A percentile compares a stretch with the other conserved stretches of the same genome.
Conservation (phyloP, 2,113 vertebrate genomes). For the Oryzias javanicus region DNA sequence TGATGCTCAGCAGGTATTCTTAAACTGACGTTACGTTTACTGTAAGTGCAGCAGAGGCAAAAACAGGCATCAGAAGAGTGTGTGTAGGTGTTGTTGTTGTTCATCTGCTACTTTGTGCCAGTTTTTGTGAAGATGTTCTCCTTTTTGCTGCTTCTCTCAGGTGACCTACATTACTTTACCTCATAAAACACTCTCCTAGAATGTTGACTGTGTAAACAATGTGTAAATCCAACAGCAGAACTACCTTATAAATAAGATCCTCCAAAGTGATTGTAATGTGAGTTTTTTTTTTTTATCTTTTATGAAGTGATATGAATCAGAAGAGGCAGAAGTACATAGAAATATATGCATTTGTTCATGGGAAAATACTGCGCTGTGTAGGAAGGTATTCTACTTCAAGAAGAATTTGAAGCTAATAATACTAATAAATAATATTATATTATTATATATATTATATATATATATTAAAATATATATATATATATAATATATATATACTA, state of each 20-base stretch:
- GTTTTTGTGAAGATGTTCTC: slow-evolving; percentile 20
- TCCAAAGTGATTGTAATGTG: background rate
- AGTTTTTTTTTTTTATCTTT: too few relatives aligned
- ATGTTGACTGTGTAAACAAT: slow-evolving; percentile 26
- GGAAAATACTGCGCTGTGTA: too few relatives aligned
- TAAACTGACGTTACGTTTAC: slow-evolving; percentile 24
- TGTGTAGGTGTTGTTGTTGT: slow-evolving; percentile 23
- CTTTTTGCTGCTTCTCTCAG: slow-evolving; percentile 29
- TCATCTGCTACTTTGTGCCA: slow-evolving; percentile 34
- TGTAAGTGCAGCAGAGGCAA: slow-evolving; percentile 14
- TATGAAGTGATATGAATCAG: too few relatives aligned
- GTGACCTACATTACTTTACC: slow-evolving; percentile 6
- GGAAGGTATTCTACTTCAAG: too few relatives aligned
- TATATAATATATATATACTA: too few relatives aligned
- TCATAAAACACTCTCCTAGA: slow-evolving; percentile 1
- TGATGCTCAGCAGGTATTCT: slow-evolving; percentile 29
- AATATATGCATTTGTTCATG: too few relatives aligned
- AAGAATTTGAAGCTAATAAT: too few relatives aligned
- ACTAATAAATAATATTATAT: too few relatives aligned
- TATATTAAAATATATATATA: too few relatives aligned
- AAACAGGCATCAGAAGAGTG: slow-evolving; percentile 26
- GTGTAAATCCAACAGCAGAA: background rate
- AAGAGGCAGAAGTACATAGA: too few relatives aligned
- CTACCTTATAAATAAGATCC: slow-evolving; percentile 10
- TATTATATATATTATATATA: too few relatives aligned